Base-by-base conservation (phyloP, 2,113 vertebrate species). In the Clarias batrachus region DNA sequence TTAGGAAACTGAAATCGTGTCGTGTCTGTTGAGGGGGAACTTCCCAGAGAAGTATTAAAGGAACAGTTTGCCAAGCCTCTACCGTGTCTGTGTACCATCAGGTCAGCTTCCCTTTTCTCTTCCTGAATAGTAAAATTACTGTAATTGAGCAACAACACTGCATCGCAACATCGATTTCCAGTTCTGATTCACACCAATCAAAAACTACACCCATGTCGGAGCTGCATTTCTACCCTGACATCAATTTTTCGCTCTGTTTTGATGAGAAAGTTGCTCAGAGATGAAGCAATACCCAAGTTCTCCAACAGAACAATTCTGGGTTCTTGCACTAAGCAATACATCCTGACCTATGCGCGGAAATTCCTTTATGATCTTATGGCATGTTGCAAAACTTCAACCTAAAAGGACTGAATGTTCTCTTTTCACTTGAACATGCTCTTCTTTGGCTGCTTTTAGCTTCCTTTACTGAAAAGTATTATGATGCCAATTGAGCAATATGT, bases 101-200 rank as follows among this genome's bases (percentile, higher is more conserved):
- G 33, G 80, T 65, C 80, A 81, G 33, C 89, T 92, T 91, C 89
- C 88, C 87, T 84, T 83, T 80, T 81, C 70, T 87, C 25, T 90
- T 90, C 88, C 91, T 89, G 85, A 90, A 90, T 88, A 88, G 73
- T 66, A 70, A 80, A 81, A 88, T 85, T 54, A 21, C 54, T 83
- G 30, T 13, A 66, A 84, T 91, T 91, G 84, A 73, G 73, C 88
- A 91, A 92, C 63, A 5, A 21, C 70, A 65, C 19, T n/a, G 9
- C 62, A 87, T 54, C 60, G 66, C 57, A 85, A 81, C 30, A 71
- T 41, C 7, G 10, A 70, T 70, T 70, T 56, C 37, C 23, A 23
- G 56, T 16, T 65, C 85, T 74, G 62, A 27, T 79, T 37, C 52
- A 60, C 62, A 2, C 23, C 48, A 63, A 23, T 57, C 25, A 78